Evolutionary conservation across 23 tunicate genomes (phyloP).

Genomic region (Halocynthia aurantium): DNA sequence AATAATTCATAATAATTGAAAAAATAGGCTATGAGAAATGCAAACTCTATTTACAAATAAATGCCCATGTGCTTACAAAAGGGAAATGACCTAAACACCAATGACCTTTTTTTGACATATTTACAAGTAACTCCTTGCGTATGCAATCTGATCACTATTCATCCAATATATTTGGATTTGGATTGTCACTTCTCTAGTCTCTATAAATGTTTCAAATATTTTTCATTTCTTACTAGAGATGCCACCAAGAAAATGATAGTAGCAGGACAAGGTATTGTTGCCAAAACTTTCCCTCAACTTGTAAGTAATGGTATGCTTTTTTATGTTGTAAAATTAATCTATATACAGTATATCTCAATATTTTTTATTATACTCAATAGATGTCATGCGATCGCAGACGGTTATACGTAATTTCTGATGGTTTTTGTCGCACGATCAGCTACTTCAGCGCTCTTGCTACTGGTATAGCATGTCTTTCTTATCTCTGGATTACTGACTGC

Average conservation of each 20-base stretch:
- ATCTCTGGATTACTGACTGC: constrained; percentile 18
- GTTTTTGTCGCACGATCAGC: constrained; percentile 22
- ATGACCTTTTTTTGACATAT: no score
- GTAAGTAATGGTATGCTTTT: neutral
- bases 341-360: neutral
- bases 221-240: neutral
- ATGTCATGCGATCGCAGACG: constrained; percentile 2
- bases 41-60: no score
- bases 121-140: no score
- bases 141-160: no score
- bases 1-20: no score
- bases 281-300: constrained; percentile 1
- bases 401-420: constrained; percentile 9
- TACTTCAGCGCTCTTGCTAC: constrained; percentile 21
- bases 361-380: neutral
- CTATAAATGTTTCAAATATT: no score
- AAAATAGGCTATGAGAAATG: no score
- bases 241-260: neutral
- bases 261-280: constrained; percentile 14
- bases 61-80: no score
- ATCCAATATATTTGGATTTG: no score
- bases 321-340: neutral
- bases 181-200: no score
- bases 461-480: constrained; percentile 14
- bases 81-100: no score